Evolutionary conservation across 2,797 vertebrate species (phyloP).

Genomic region (Danio choprae): DNA sequence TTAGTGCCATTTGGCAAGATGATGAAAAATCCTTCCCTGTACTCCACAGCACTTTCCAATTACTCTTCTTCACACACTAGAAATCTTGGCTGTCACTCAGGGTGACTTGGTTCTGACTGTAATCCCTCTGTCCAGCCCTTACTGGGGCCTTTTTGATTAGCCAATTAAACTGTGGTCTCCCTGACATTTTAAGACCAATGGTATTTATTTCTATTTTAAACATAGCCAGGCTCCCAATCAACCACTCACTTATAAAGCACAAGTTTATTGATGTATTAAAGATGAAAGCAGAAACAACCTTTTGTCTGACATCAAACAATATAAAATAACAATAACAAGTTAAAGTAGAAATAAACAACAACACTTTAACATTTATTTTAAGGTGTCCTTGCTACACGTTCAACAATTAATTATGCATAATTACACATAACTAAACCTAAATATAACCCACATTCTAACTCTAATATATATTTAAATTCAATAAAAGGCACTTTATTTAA

Average conservation of each 20-base stretch:
- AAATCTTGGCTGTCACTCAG: constrained; percentile 65
- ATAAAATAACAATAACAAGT: not conserved
- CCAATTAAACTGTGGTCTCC: constrained; percentile 59
- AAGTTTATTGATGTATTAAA: constrained; percentile 27
- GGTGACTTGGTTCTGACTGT: constrained; percentile 59
- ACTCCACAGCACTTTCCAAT: constrained; percentile 60
- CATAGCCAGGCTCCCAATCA: constrained; percentile 40
- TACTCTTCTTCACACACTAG: constrained; percentile 62
- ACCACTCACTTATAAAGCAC: constrained; percentile 21
- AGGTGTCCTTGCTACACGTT: no score
- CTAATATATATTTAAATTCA: no score
- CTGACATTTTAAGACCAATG: constrained; percentile 57
- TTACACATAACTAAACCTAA: no score
- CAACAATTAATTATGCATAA: no score
- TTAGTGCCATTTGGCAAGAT: constrained; percentile 62
- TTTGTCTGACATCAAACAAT: not conserved
- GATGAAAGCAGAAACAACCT: constrained; percentile 15
- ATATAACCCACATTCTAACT: no score
- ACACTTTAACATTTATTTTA: no score
- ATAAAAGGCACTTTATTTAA: no score
- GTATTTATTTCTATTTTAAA: constrained; percentile 61
- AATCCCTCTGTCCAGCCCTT: constrained; percentile 59
- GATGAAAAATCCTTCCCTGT: constrained; percentile 59
- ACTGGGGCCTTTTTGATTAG: constrained; percentile 61
- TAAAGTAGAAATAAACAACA: not conserved